Evolutionary conservation across 1,140 invertebrate species (phyloP).

Genomic region (Lepeophtheirus salmonis): DNA sequence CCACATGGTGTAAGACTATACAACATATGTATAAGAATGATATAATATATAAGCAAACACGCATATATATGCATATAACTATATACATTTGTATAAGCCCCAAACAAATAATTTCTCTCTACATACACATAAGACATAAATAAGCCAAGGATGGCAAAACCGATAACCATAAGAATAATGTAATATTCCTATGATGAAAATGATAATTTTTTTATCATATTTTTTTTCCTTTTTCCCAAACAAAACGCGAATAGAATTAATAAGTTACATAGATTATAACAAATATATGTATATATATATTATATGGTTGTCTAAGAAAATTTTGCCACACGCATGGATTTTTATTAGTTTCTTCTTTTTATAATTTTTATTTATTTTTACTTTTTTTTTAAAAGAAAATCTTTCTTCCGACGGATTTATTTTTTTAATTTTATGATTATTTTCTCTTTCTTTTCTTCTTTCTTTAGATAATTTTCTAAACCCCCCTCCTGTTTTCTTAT

Average conservation of each 20-base stretch:
- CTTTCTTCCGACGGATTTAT: not conserved
- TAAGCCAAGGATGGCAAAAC: too few species aligned
- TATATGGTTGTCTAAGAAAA: not conserved
- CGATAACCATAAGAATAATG: not conserved
- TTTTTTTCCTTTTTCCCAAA: not conserved
- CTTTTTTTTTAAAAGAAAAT: not conserved
- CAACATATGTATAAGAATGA: too few species aligned
- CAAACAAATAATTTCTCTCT: too few species aligned
- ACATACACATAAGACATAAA: too few species aligned
- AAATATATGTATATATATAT: conserved; percentile 1
- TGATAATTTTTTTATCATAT: not conserved
- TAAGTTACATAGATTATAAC: not conserved
- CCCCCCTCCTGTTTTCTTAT: too few species aligned
- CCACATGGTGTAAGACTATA: too few species aligned
- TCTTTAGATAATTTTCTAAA: not conserved
- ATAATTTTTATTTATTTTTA: not conserved
- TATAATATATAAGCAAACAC: too few species aligned
- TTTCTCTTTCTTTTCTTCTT: not conserved
- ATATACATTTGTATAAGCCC: too few species aligned
- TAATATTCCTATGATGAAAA: not conserved
- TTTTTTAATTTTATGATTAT: not conserved
- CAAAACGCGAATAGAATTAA: not conserved
- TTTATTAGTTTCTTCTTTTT: not conserved
- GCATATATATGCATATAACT: too few species aligned
- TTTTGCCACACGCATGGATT: not conserved